Percentiles rank a stretch among this genome's conserved stretches.
Conservation (phyloP, 2,113 vertebrate species). For the Scalopus aquaticus region DNA sequence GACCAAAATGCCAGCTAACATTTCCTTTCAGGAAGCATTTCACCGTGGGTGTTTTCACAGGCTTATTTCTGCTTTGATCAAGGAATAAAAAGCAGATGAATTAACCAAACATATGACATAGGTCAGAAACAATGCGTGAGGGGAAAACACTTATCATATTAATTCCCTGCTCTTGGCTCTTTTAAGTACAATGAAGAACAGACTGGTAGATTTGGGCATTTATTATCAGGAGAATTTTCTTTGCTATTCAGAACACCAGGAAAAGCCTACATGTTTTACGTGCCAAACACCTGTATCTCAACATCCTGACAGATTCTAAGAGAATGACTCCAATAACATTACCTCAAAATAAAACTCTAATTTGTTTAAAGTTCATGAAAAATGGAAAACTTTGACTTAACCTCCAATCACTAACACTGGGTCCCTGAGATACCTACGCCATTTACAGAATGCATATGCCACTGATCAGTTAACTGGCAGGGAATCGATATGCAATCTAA, state of each 20-base stretch:
- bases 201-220: not conserved
- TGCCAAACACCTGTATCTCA: not conserved
- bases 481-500: not conserved
- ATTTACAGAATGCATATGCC: not conserved
- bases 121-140: slow-evolving; percentile 15
- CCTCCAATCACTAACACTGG: not conserved
- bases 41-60: not conserved
- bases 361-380: not conserved
- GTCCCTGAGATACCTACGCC: not conserved
- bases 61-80: slow-evolving; percentile 54
- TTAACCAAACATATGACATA: slow-evolving; percentile 42
- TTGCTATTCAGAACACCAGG: not conserved
- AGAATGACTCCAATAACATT: not conserved
- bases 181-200: not conserved
- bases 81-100: slow-evolving; percentile 49
- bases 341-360: slow-evolving; percentile 37
- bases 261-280: slow-evolving; percentile 7
- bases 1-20: slow-evolving; percentile 33
- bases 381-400: slow-evolving; percentile 26
- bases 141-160: not conserved
- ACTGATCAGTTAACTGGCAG: not conserved
- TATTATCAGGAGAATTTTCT: not conserved
- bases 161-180: not conserved
- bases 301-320: not conserved
- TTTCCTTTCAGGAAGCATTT: slow-evolving; percentile 43